These are phyloP conservation scores for Forbesichthys papilliferus DNA, from an alignment of 2,113 vertebrate species.

Conservation along the genomic window DNA sequence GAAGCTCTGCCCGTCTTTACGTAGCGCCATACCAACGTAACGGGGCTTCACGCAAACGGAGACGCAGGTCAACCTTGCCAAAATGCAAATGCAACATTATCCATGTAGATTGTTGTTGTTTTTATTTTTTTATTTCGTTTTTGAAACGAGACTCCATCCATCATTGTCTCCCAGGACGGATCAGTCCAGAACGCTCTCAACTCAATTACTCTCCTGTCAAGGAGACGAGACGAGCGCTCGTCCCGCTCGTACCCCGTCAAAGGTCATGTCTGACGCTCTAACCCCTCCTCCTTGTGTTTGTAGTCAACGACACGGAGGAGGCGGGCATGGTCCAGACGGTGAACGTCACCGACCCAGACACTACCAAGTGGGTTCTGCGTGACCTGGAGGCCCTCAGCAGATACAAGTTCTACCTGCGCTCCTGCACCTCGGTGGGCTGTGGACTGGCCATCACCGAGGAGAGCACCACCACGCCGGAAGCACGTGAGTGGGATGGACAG, in stretches of 20 bases:
- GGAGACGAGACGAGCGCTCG: not conserved
- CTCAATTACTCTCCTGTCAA: too few relatives aligned
- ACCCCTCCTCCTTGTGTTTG: conserved; percentile 16
- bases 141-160: too few relatives aligned
- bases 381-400: conserved; percentile 84
- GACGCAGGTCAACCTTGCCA: too few relatives aligned
- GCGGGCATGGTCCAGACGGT: conserved; percentile 78
- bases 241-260: not conserved
- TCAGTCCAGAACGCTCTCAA: too few relatives aligned
- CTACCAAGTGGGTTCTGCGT: conserved; percentile 79
- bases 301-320: conserved; percentile 89
- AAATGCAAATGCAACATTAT: too few relatives aligned
- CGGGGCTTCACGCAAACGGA: too few relatives aligned
- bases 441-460: conserved; percentile 86
- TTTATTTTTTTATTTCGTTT: too few relatives aligned
- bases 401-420: conserved; percentile 90
- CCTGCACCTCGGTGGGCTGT: conserved; percentile 88
- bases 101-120: too few relatives aligned
- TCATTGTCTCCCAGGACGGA: too few relatives aligned
- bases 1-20: conserved; percentile 35
- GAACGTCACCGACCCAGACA: conserved; percentile 76
- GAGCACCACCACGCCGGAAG: conserved; percentile 81
- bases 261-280: not conserved
- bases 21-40: too few relatives aligned
- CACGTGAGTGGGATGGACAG: conserved; percentile 79